These are phyloP conservation scores for Collichthys lucidus DNA, from an alignment of 2,113 vertebrate species.

Conservation along the genomic window DNA sequence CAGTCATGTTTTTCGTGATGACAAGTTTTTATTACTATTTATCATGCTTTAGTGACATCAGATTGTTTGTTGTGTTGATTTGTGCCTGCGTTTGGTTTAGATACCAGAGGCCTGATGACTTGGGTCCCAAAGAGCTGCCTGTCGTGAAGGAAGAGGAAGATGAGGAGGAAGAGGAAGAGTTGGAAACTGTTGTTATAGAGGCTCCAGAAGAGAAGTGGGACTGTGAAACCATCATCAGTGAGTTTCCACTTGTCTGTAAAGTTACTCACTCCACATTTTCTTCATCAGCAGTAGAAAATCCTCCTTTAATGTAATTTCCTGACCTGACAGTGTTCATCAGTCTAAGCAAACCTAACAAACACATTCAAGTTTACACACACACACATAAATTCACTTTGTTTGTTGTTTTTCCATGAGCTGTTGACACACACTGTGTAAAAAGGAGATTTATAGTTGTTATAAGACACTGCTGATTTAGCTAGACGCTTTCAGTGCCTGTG, in stretches of 20 bases:
- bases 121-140: constrained; percentile 85
- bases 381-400: too few species aligned
- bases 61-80: neutral
- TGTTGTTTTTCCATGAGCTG: too few species aligned
- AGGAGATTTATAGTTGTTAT: too few species aligned
- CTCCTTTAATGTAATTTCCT: too few species aligned
- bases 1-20: too few species aligned
- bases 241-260: constrained; percentile 70
- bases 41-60: too few species aligned
- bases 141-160: constrained; percentile 82
- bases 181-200: constrained; percentile 85
- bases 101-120: constrained; percentile 82
- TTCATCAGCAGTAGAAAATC: neutral
- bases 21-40: neutral
- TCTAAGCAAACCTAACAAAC: too few species aligned
- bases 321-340: too few species aligned
- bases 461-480: too few species aligned
- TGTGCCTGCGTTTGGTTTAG: constrained; percentile 51
- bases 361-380: too few species aligned
- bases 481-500: too few species aligned
- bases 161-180: constrained; percentile 85
- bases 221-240: constrained; percentile 97
- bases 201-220: constrained; percentile 93
- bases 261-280: neutral
- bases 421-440: too few species aligned